phyloP scores from a whole-genome alignment of 1,140 invertebrate species.

The Hestina assimilis region DNA sequence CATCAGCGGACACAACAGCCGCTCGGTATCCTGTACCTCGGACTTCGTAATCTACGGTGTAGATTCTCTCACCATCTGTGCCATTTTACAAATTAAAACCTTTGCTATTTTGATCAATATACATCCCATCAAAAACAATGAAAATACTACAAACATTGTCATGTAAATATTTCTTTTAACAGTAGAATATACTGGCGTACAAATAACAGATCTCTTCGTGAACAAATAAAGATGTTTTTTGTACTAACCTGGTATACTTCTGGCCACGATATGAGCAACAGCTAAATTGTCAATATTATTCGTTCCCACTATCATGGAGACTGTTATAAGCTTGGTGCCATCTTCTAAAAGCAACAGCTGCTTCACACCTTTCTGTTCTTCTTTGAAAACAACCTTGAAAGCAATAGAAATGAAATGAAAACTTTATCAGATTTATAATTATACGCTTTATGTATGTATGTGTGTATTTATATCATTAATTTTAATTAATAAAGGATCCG shows the following conservation, averaged over 20 bases:
- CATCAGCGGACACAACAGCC: constrained; percentile 90
- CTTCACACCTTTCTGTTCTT: constrained; percentile 90
- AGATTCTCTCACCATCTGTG: constrained; percentile 86
- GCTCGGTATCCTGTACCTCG: constrained; percentile 75
- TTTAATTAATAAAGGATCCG: no score
- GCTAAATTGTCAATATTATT: constrained; percentile 82
- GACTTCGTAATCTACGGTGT: constrained; percentile 84
- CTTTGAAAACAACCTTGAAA: constrained; percentile 87
- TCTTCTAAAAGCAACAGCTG: constrained; percentile 92
- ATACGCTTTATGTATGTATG: no score
- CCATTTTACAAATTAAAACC: no score
- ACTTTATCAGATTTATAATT: no score
- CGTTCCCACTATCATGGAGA: constrained; percentile 83
- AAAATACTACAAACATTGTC: no score
- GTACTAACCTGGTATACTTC: constrained; percentile 83
- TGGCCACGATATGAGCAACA: constrained; percentile 79
- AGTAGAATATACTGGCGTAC: no score
- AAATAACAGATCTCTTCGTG: background rate
- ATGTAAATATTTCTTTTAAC: no score
- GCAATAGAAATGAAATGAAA: background rate
- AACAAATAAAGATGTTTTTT: background rate
- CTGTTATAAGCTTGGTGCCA: constrained; percentile 89
- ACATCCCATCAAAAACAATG: no score
- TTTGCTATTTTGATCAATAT: no score
- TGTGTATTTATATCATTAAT: no score